Base-by-base conservation (phyloP, 2,113 vertebrate species). In the Pedionomus torquatus region DNA sequence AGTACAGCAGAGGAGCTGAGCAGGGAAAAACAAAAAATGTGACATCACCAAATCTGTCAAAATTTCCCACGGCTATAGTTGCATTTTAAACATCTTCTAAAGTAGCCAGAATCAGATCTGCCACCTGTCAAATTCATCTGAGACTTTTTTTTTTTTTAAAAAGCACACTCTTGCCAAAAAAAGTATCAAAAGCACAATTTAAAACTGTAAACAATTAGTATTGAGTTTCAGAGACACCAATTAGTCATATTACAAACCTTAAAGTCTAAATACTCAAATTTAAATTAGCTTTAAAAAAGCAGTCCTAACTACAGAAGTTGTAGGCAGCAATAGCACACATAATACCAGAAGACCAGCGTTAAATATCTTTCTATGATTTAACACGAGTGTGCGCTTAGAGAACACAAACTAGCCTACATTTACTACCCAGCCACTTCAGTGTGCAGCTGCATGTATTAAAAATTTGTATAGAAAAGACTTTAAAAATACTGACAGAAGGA, bases 391-490 rank as follows among this genome's bases (percentile, higher is more conserved):
- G 37, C 70, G 82, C 87, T 96, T 93, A 72, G 11, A 24, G 84
- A 96, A 76, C 82, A 89, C 51, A 93, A 95, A 70, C 51, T 68
- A 69, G 39, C 41, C 48, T 52, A 79, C 24, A 48, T 43, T 71
- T 68, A 88, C 80, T 82, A 87, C 80, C 35, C 81, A 95, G 70
- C 2, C 82, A 60, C 51, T 90, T 77, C 71, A 74, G 78, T 83
- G 95, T 88, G 87, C 78, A 93, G 74, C 37, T 46, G 81, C 78
- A 91, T 87, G 91, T 81, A 57, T 93, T 49, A 94, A 95, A 94
- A 96, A 96, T 89, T 96, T 96, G 91, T 69, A 75, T 13, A 79
- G 74, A 91, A 96, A 92, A 84, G 17, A 52, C 33, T 89, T 93
- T 3, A 16, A 77, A 89, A 95, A 94, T 87, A 94, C 66, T 93